phyloP scores from a whole-genome alignment of 2,888 invertebrate genomes.

The Charanyca ferruginea region DNA sequence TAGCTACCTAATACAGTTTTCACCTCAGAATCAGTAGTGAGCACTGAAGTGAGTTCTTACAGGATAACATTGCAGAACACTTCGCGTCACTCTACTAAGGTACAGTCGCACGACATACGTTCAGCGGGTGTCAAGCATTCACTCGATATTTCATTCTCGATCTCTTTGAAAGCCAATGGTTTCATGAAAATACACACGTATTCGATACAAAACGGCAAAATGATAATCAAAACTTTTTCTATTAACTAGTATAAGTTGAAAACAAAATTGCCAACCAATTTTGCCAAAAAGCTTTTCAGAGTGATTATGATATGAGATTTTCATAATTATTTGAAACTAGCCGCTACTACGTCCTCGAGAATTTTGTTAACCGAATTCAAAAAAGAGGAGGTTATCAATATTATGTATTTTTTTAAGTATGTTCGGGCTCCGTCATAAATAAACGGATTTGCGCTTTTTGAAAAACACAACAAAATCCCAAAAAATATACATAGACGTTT shows the following conservation, averaged over 20 bases:
- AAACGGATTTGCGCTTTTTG: too few species aligned
- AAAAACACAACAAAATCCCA: too few species aligned
- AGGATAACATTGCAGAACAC: too few species aligned
- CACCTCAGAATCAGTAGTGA: too few species aligned
- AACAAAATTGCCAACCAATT: conserved; percentile 25
- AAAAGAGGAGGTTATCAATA: too few species aligned
- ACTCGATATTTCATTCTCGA: conserved; percentile 33
- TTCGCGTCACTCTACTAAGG: background rate
- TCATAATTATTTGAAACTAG: conserved; percentile 26
- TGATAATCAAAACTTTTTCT: background rate
- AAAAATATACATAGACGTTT: too few species aligned
- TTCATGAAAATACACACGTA: conserved; percentile 8
- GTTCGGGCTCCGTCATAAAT: too few species aligned
- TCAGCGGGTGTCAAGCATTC: conserved; percentile 33
- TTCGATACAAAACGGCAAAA: conserved; percentile 11
- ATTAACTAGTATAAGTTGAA: background rate
- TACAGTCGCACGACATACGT: conserved; percentile 2
- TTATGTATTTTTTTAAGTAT: too few species aligned
- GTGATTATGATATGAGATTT: conserved; percentile 6
- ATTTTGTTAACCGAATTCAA: too few species aligned
- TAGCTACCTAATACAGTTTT: too few species aligned
- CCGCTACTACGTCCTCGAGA: too few species aligned
- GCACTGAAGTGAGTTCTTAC: too few species aligned
- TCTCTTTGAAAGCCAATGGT: conserved; percentile 14
- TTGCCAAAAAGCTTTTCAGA: conserved; percentile 33